Evolutionary conservation across 2,888 invertebrate species (phyloP).

Genomic region (Myathropa florea): DNA sequence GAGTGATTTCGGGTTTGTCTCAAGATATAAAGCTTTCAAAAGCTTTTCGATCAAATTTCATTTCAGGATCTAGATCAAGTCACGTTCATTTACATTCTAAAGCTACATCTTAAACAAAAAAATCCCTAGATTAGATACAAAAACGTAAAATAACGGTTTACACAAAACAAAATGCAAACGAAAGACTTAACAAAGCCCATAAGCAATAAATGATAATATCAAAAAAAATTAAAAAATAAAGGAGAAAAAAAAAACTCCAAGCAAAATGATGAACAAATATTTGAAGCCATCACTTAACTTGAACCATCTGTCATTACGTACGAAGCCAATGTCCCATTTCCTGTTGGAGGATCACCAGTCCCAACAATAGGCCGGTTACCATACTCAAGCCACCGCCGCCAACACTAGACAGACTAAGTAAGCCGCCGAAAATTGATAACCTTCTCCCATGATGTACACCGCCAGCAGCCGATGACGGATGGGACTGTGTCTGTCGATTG

Average conservation of each 20-base stretch:
- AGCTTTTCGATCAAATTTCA: background rate
- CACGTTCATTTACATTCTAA: slow-evolving; percentile 11
- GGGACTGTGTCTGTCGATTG: slow-evolving; percentile 79
- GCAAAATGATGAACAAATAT: slow-evolving; percentile 11
- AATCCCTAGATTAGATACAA: slow-evolving; percentile 2
- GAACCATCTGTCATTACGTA: slow-evolving; percentile 57
- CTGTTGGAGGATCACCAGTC: slow-evolving; percentile 52
- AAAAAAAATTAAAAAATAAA: background rate
- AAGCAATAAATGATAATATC: slow-evolving; percentile 11
- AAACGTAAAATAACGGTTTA: slow-evolving; percentile 24
- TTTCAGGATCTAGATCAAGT: slow-evolving; percentile 30
- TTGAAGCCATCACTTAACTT: slow-evolving; percentile 20
- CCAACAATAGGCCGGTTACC: slow-evolving; percentile 57
- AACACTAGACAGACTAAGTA: slow-evolving; percentile 54
- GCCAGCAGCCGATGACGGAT: slow-evolving; percentile 75
- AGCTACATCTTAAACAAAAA: slow-evolving; percentile 7
- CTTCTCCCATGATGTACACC: slow-evolving; percentile 62
- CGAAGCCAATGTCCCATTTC: slow-evolving; percentile 53
- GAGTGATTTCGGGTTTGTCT: background rate
- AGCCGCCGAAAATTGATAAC: slow-evolving; percentile 34
- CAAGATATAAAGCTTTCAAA: background rate
- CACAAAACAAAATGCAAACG: slow-evolving; percentile 41
- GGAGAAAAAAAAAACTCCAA: slow-evolving; percentile 63
- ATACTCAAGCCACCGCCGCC: slow-evolving; percentile 61
- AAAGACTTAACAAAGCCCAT: slow-evolving; percentile 27